phyloP scores from a whole-genome alignment of 2,113 vertebrate species.

The Phalacrocorax pelagicus region DNA sequence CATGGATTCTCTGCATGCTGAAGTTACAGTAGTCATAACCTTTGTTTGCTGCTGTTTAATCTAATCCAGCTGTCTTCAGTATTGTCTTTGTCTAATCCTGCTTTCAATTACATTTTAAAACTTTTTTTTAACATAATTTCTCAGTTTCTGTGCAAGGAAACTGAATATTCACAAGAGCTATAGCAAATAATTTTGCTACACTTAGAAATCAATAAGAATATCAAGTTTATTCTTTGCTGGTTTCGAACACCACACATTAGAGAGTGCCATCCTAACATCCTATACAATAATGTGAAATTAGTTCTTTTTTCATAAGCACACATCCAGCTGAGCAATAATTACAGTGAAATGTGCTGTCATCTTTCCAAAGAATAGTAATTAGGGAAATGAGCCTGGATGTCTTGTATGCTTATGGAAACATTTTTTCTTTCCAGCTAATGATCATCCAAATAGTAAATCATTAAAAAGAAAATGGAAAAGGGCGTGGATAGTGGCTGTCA shows the following conservation, averaged over 20 bases:
- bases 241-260: neutral
- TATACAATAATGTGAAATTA: conserved; percentile 9
- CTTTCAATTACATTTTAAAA: neutral
- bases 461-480: conserved; percentile 38
- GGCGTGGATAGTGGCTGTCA: neutral
- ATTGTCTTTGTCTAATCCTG: neutral
- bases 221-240: neutral
- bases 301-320: conserved; percentile 21
- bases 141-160: neutral
- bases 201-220: neutral
- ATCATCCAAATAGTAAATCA: conserved; percentile 37
- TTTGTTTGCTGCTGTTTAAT: neutral
- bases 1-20: neutral
- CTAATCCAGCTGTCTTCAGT: neutral
- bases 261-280: neutral
- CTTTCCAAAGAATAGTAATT: conserved; percentile 49
- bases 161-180: neutral
- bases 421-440: conserved; percentile 35
- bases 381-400: conserved; percentile 26
- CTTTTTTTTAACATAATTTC: neutral
- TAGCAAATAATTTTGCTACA: neutral
- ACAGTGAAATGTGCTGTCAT: conserved; percentile 39
- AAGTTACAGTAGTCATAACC: neutral
- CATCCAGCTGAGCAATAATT: conserved; percentile 48
- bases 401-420: conserved; percentile 38